A percentile compares a stretch with the other conserved stretches of the same genome.
Conservation (phyloP, 1,140 invertebrate genomes). For the Condylostylus longicornis region DNA sequence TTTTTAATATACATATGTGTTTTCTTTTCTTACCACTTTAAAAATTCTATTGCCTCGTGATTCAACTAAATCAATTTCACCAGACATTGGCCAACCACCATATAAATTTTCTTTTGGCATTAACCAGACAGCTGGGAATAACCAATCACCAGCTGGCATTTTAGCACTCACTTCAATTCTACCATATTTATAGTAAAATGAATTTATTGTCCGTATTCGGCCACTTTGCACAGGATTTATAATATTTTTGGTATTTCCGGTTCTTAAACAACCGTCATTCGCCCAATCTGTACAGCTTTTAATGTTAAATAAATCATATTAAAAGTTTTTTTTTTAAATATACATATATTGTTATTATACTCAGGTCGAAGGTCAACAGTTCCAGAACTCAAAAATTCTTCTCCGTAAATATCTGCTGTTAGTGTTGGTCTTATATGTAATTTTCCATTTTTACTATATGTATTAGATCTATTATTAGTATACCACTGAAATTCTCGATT, state of each 20-base stretch:
- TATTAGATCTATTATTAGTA: conserved; percentile 1
- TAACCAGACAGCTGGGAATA: conserved; percentile 55
- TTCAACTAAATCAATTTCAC: conserved; percentile 41
- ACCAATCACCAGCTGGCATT: conserved; percentile 60
- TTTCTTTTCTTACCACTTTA: conserved; percentile 10
- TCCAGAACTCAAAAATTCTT: not conserved
- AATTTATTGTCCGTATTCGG: conserved; percentile 45
- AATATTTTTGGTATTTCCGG: conserved; percentile 36
- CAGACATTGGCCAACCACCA: conserved; percentile 39
- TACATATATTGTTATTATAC: not conserved
- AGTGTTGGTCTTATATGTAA: conserved; percentile 5
- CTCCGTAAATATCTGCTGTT: not conserved
- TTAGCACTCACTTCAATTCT: conserved; percentile 60
- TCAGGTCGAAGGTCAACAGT: not conserved
- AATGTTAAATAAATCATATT: not conserved
- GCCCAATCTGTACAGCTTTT: conserved; percentile 42
- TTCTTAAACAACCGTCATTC: conserved; percentile 35
- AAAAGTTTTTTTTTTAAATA: not conserved
- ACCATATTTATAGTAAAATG: conserved; percentile 55
- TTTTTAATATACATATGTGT: not conserved
- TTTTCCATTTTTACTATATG: conserved; percentile 2
- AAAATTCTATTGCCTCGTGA: conserved; percentile 41
- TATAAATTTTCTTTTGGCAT: conserved; percentile 41
- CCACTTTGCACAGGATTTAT: conserved; percentile 52
- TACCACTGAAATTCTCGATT: conserved; percentile 21